phyloP scores from a whole-genome alignment of 2,113 vertebrate species.

The Pongo abelii region DNA sequence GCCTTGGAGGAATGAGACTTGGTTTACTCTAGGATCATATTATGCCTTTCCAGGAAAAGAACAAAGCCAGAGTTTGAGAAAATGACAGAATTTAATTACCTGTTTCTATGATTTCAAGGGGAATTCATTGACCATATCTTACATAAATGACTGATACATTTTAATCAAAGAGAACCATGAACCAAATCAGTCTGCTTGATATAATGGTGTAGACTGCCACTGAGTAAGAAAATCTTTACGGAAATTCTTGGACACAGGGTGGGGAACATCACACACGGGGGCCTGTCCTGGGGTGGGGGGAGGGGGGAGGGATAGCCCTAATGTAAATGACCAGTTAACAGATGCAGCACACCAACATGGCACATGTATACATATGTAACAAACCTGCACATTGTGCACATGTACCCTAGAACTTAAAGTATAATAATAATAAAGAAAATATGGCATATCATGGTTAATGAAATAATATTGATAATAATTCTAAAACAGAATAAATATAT shows the following conservation, averaged over 20 bases:
- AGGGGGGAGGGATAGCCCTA: no score
- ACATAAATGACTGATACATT: conserved; percentile 54
- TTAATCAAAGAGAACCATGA: conserved; percentile 61
- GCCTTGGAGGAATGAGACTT: conserved; percentile 37
- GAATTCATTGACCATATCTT: conserved; percentile 51
- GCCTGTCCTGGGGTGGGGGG: no score
- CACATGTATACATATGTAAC: no score
- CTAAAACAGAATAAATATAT: background rate
- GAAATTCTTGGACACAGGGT: no score
- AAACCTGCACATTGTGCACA: no score
- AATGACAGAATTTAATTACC: conserved; percentile 64
- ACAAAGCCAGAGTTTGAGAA: conserved; percentile 52
- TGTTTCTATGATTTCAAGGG: conserved; percentile 51
- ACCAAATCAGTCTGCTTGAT: conserved; percentile 48
- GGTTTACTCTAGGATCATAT: conserved; percentile 49
- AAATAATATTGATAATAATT: background rate
- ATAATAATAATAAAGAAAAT: no score
- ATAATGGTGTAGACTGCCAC: background rate
- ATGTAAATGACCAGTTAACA: no score
- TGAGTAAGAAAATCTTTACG: conserved; percentile 46
- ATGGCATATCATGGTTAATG: background rate
- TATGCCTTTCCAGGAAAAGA: conserved; percentile 53
- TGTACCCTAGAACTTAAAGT: no score
- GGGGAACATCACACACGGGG: no score
- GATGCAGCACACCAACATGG: no score